Base-by-base conservation (phyloP, 1,140 invertebrate genomes). In the Venustaconcha ellipsiformis region DNA sequence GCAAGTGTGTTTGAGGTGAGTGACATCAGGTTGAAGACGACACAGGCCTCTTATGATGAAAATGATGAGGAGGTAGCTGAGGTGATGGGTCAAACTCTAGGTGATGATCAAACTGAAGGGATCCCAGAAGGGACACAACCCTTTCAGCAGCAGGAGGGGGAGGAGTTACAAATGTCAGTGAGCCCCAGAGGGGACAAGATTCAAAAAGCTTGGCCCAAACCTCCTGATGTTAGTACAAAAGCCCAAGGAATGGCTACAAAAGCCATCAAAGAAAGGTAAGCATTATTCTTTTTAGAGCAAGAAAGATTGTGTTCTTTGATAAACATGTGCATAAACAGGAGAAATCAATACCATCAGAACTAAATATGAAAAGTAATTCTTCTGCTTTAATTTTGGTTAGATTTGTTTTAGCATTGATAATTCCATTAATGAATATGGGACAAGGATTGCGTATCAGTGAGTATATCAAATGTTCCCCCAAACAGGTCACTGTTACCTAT, bases 1-100 rank as follows among this genome's bases (percentile, higher is more conserved):
- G 59, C 57, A 15, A 57, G 37, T 18, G n/a, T 59, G 80, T 92
- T 95, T 74, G 95, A 97, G 90, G 95, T 97, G 2, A 92, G 94
- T 84, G 94, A 95, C 88, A 95, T 95, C 57, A 63, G 48, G 37
- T 68, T 26, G 17, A 57, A 60, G 58, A 79, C 80, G 57, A 60
- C 71, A 17, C 77, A 80, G 57, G 76, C 84, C 56, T 78, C 70
- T 13, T 87, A 86, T 64, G 83, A 88, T 76, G 88, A 88, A 67
- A 83, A 86, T 74, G 86, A 89, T 66, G 84, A 89, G 23, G 88
- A 88, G 67, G 88, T 88, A 15, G 88, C 87, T 14, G 86, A 85
- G 57, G 85, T 85, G 8, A 68, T 85, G 37, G 84, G 83, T n/a
- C 81, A 82, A 23, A 72, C 67, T 37, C 75, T 78, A 20, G 72